Evolutionary conservation across 2,888 invertebrate species (phyloP), one percentile per base, ranked within the genome.

Genomic region (Schizaphis graminum): DNA sequence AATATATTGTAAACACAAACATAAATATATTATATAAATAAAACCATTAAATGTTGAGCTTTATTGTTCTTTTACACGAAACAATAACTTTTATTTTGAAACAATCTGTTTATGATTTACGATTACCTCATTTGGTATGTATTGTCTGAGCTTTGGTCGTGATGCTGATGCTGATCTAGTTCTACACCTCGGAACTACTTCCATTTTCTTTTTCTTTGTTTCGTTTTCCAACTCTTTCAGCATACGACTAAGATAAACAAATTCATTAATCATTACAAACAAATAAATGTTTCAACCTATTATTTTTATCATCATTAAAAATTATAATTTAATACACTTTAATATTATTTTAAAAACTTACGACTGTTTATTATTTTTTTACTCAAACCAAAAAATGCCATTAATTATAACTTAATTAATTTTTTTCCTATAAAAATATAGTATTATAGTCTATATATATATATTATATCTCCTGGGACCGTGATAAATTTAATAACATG

Each of bases 221-320:
- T 94, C 93, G 93, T 94, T 94, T 94, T 94, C 93, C 21, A 94
- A 84, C n/a, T 94, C 93, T 61, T 94, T 90, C 49, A 94, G 84
- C 93, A 94, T 94, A 21, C 93, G 93, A 28, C 93, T 94, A 86
- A 85, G 86, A 91, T 49, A 21, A 35, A 92, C 16, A 92, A 13
- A 47, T 90, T 44, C 53, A 77, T 77, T 35, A 53, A 41, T 77
- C 35, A 77, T 35, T 35, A 35, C 35, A 35, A 77, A 21, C 35
- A 77, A 35, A 35, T 21, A 7, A 35, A 35, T 77, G 2, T 77
- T 35, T 35, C 21, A 21, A 21, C 21, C 21, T 24, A 35, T 24
- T 67, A n/a, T 67, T 61, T 67, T 67, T 67, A n/a, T 3, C 21
- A 49, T 86, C 28, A 49, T 86, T 86, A 3, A 86, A 44, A 28